Evolutionary conservation across 1,140 invertebrate genomes (phyloP).

Genomic region (Oryzaephilus surinamensis): DNA sequence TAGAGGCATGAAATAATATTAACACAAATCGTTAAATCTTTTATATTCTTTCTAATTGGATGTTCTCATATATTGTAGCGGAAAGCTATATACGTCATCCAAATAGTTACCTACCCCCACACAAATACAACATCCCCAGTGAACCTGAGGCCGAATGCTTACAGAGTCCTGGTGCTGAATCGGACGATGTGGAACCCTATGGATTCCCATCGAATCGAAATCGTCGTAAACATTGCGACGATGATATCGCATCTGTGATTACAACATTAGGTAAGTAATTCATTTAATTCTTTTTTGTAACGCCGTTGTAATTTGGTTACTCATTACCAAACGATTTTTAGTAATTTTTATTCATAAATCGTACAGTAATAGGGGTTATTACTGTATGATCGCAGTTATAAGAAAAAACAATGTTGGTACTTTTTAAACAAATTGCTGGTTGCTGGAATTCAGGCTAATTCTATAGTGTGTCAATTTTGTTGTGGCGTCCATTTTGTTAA

Average conservation of each 20-base stretch:
- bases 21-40: conserved; percentile 1
- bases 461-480: no score
- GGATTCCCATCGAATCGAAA: conserved; percentile 54
- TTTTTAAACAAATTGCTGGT: no score
- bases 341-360: neutral
- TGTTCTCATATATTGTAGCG: no score
- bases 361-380: no score
- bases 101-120: conserved; percentile 70
- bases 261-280: conserved; percentile 38
- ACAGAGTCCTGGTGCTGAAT: conserved; percentile 30
- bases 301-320: no score
- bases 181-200: conserved; percentile 52
- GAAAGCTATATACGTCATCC: conserved; percentile 71
- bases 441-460: no score
- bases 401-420: no score
- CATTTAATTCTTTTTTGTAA: neutral
- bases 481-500: no score
- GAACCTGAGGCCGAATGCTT: conserved; percentile 36
- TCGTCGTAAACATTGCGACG: conserved; percentile 43
- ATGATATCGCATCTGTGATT: conserved; percentile 45
- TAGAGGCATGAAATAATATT: neutral
- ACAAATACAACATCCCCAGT: conserved; percentile 55
- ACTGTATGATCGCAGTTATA: no score
- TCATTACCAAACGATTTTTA: neutral
- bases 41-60: neutral